Evolutionary conservation across 2,797 vertebrate species (phyloP).

Genomic region (Labeo calbasu): DNA sequence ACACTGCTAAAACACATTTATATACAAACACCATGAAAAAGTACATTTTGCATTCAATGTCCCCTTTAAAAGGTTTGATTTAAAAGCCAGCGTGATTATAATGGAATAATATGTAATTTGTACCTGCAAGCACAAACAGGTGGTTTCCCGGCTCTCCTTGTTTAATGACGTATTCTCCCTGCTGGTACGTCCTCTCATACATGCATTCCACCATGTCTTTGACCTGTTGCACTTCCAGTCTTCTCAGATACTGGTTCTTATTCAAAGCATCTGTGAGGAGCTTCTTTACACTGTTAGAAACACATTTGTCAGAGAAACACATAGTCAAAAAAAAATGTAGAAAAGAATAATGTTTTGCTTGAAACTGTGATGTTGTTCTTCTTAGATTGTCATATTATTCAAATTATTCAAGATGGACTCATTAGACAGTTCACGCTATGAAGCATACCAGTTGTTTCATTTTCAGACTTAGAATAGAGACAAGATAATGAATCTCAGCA

Average conservation of each 20-base stretch:
- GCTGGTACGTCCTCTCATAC: constrained; percentile 88
- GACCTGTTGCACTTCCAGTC: constrained; percentile 89
- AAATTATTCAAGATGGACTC: constrained; percentile 41
- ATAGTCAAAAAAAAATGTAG: neutral
- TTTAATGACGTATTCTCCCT: constrained; percentile 86
- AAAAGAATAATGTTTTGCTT: neutral
- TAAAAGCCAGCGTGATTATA: neutral
- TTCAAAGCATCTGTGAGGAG: constrained; percentile 88
- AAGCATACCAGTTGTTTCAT: constrained; percentile 40
- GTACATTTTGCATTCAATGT: too few relatives aligned
- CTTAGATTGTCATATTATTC: neutral
- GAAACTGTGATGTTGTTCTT: neutral
- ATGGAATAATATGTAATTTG: neutral
- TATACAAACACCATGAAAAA: too few relatives aligned
- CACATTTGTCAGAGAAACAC: neutral
- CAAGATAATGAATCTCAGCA: constrained; percentile 52
- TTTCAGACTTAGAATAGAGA: constrained; percentile 27
- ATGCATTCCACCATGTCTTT: constrained; percentile 95
- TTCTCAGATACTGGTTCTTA: constrained; percentile 91
- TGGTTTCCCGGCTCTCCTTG: constrained; percentile 91
- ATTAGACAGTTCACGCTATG: constrained; percentile 33
- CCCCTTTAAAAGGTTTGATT: too few relatives aligned
- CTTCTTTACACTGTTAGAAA: constrained; percentile 84
- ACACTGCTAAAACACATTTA: too few relatives aligned
- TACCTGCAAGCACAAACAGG: constrained; percentile 92